Percentiles rank a stretch among this genome's conserved stretches.
Evolutionary conservation across 92 coral and sea anemone species (phyloP).

Genomic region (Galaxea fascicularis): DNA sequence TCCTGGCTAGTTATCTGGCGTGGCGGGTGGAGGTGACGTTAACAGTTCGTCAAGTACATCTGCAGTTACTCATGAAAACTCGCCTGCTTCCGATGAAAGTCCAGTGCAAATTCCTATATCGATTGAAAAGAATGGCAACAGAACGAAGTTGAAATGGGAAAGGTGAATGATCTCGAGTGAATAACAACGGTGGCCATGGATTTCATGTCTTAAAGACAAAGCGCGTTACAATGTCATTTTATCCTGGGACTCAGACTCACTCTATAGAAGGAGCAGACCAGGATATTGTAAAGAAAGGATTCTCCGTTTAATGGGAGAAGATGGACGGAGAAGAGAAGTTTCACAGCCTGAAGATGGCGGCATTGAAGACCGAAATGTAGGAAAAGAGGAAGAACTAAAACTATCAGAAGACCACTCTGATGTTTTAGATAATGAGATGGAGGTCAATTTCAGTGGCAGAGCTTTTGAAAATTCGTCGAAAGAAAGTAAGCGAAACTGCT

Average conservation of each 20-base stretch:
- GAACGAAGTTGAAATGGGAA: slow-evolving; percentile 28
- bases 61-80: slow-evolving; percentile 1
- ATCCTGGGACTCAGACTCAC: slow-evolving; percentile 30
- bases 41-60: slow-evolving; percentile 10
- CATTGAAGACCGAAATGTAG: neutral
- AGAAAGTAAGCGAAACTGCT: neutral
- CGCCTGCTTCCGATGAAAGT: slow-evolving; percentile 2
- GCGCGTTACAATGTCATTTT: slow-evolving; percentile 26
- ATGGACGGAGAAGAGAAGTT: neutral
- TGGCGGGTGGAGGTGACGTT: slow-evolving; percentile 10
- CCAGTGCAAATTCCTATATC: neutral
- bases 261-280: slow-evolving; percentile 26
- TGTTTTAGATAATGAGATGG: neutral
- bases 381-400: neutral
- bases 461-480: neutral
- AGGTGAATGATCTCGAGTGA: slow-evolving; percentile 18
- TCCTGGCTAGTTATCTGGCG: too few relatives aligned
- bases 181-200: slow-evolving; percentile 31
- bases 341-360: slow-evolving; percentile 6
- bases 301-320: neutral
- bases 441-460: neutral
- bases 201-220: slow-evolving; percentile 28
- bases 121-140: slow-evolving; percentile 11
- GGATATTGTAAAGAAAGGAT: slow-evolving; percentile 1
- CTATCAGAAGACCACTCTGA: neutral